phyloP scores from a whole-genome alignment of 2,113 vertebrate genomes.

The Tenebrosternarchus preto region DNA sequence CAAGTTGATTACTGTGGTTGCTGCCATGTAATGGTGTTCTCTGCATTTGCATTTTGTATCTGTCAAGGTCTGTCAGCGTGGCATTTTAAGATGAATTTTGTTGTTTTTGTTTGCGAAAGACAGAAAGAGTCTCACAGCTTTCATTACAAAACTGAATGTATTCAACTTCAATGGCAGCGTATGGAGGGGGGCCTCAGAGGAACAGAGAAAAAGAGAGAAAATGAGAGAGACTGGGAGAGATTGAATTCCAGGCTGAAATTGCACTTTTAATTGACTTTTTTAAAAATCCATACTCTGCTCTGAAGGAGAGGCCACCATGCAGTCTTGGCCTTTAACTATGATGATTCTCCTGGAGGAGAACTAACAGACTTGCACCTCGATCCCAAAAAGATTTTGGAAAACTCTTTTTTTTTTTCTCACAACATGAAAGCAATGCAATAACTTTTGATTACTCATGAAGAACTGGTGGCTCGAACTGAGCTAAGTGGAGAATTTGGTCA shows the following conservation, averaged over 20 bases:
- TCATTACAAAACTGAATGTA: constrained; percentile 23
- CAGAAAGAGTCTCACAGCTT: constrained; percentile 13
- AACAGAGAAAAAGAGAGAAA: constrained; percentile 1
- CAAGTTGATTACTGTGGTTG: constrained; percentile 26
- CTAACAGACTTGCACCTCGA: neutral
- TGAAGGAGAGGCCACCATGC: constrained; percentile 1
- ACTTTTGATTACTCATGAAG: neutral
- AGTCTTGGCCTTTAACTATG: constrained; percentile 13
- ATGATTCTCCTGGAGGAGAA: constrained; percentile 3
- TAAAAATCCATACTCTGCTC: constrained; percentile 11
- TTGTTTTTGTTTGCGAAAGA: neutral
- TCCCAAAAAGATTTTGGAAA: neutral
- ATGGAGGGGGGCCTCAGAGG: neutral
- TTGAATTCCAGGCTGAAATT: constrained; percentile 35
- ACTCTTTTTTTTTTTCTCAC: neutral
- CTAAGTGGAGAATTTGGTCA: too few relatives aligned
- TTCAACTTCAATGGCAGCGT: neutral
- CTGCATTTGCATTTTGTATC: constrained; percentile 12
- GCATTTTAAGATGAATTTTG: constrained; percentile 22
- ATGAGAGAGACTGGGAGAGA: constrained; percentile 6
- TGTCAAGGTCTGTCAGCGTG: constrained; percentile 17
- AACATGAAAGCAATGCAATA: too few relatives aligned
- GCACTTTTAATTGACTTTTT: constrained; percentile 34
- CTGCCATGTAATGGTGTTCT: constrained; percentile 14
- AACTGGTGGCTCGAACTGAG: too few relatives aligned